Evolutionary conservation across 2,888 invertebrate species (phyloP).

Genomic region (Panzeria rudis): DNA sequence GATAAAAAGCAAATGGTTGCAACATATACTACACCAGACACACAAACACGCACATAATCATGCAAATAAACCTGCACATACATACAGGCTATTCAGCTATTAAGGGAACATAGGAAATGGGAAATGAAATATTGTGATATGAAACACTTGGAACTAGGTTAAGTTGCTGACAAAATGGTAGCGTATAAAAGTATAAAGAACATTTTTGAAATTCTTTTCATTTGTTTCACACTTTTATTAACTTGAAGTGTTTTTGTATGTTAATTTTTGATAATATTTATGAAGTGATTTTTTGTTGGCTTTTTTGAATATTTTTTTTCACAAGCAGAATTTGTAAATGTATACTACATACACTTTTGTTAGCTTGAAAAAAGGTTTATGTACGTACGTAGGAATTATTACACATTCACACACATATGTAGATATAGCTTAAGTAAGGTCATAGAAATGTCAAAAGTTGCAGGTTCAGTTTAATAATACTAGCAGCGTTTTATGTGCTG

Average conservation of each 20-base stretch:
- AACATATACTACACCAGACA: constrained; percentile 11
- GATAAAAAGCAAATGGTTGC: constrained; percentile 72
- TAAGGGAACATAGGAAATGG: constrained; percentile 5
- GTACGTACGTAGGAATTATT: constrained; percentile 8
- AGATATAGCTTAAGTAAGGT: constrained; percentile 79
- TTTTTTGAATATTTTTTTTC: background rate
- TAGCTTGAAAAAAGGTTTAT: background rate
- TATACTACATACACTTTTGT: background rate
- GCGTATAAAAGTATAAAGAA: constrained; percentile 34
- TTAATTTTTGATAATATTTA: background rate
- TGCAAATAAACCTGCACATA: no score
- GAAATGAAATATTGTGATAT: constrained; percentile 23
- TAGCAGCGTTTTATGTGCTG: constrained; percentile 30
- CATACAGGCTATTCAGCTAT: constrained; percentile 51
- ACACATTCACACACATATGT: constrained; percentile 7
- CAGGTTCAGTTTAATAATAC: constrained; percentile 76
- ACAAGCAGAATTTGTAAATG: background rate
- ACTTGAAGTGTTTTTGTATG: background rate
- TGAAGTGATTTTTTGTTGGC: constrained; percentile 11
- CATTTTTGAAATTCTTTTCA: constrained; percentile 29
- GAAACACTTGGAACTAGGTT: constrained; percentile 62
- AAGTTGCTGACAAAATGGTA: constrained; percentile 69
- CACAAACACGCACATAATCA: background rate
- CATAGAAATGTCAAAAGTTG: constrained; percentile 83
- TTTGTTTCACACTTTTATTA: constrained; percentile 3